Base-by-base conservation (phyloP, 2,113 vertebrate species). In the Varanus salvator region DNA sequence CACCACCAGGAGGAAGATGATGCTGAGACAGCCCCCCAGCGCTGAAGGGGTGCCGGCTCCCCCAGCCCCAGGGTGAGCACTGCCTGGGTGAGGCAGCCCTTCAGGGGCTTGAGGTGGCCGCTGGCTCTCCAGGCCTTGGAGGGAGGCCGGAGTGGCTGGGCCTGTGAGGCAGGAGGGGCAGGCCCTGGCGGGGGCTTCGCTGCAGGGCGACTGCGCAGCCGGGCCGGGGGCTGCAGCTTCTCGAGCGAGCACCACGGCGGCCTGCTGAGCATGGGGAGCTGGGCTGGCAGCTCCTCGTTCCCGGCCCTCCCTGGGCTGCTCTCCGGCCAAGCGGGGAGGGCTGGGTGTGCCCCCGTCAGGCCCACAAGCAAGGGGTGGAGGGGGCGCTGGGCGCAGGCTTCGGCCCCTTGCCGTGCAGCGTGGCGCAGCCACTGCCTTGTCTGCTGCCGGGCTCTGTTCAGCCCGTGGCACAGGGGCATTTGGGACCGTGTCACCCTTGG, bases 1-100 rank as follows among this genome's bases (percentile, higher is more conserved):
- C 95, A 87, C 12, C 48, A 93, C 60, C 96, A 94, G n/a, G 96
- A 94, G 0, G 96, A 96, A 3, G 88, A 93, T 1, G 94, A 96
- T 19, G 95, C 95, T 1, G 94, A 95, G 3, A 91, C 93, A 19
- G 90, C 93, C 23, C 94, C 94, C 0, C 94, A 94, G 15, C 92
- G 87, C 80, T 96, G 92, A 95, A 21, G 1, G 15, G 91, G 87
- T 78, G 96, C 91, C 95, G 25, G 1, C 4, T 21, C 8, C 80
- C 23, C 31, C 87, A 64, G 9, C 52, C n/a, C 69, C 87, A 14
- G 57, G 68, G 80, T 91, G 81, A 87, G 50, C 8, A 14, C 74
- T 60, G 3, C 69, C 29, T 0, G 9, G 23, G 74, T 27, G 74
- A 38, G 87, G 60, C 21, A 5, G 60, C 17, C 60, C 60, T 21